These are phyloP conservation scores for Mus minutoides DNA, from an alignment of 2,797 vertebrate genomes.

Conservation along the genomic window DNA sequence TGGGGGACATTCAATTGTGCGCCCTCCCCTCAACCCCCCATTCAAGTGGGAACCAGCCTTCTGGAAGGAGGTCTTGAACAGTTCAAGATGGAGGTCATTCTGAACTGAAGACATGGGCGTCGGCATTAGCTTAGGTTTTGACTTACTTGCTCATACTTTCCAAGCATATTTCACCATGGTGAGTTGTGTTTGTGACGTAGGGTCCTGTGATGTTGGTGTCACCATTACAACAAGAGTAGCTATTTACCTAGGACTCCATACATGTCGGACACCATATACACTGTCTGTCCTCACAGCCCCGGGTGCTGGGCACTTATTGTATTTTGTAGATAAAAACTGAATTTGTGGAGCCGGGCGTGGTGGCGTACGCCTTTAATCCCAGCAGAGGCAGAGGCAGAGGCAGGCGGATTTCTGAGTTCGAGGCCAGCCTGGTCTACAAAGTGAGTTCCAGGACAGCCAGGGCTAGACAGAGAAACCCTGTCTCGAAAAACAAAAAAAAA, in stretches of 20 bases:
- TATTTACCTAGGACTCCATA: background rate
- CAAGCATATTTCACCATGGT: background rate
- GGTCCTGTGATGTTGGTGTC: background rate
- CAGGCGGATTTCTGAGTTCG: too few relatives aligned
- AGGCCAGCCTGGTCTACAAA: too few relatives aligned
- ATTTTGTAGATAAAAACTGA: background rate
- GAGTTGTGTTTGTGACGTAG: background rate
- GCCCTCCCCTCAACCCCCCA: too few relatives aligned
- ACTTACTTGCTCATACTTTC: background rate
- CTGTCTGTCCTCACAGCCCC: background rate
- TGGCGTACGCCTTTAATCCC: too few relatives aligned
- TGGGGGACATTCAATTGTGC: too few relatives aligned
- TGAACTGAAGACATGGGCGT: background rate
- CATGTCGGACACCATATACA: rapidly evolving
- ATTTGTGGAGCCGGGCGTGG: too few relatives aligned
- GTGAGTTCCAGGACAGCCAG: too few relatives aligned
- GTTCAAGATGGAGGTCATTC: background rate
- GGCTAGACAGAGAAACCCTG: too few relatives aligned
- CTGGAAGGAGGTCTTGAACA: background rate
- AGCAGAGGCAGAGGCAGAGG: too few relatives aligned
- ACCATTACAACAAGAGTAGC: too few relatives aligned
- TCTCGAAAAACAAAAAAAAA: too few relatives aligned
- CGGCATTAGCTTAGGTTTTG: background rate
- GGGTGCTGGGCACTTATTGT: background rate
- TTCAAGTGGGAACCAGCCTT: background rate